Evolutionary conservation across 2,797 vertebrate species (phyloP), one percentile per base, ranked within the genome.

Genomic region (Ctenopoma kingsleyae): DNA sequence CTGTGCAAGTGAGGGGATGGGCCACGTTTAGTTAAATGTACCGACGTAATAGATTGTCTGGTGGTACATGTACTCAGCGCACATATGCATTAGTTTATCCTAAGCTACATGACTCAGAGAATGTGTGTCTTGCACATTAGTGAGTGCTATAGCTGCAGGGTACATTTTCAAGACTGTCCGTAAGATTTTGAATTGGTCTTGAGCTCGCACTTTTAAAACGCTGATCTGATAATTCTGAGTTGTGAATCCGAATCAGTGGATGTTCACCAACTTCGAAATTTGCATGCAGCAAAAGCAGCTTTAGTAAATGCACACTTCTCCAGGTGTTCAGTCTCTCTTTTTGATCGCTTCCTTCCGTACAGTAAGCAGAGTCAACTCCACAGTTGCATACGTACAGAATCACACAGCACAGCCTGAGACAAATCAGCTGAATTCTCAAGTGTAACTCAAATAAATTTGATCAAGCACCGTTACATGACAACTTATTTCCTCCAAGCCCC

Each of bases 371-470:
- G 47, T 58, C 62, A 58, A 15, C 25, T 35, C 8, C 43, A 30
- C 53, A 19, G 13, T 36, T 52, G 38, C 66, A 35, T 50, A 27
- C 22, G 25, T 38, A 8, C 36, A 44, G 25, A 58, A 13, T 22
- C 51, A 20, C 61, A 32, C 41, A 38, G 30, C 46, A n/a, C 8
- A 23, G 41, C 65, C 57, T 67, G 40, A 64, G 46, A 80, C 62
- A 74, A 66, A 77, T 69, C 71, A 58, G 8, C 5, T 49, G 15
- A 80, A 68, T 30, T 67, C 70, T 63, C 76, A 22, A 58, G 69
- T 65, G 79, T 59, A 60, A 44, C 69, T 65, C 20, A 36, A 53
- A 69, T 67, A 71, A 51, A 80, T 84, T 52, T 80, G 69, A 84
- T 80, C 72, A 76, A 74, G 54, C 38, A 13, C 20, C 17, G 35